phyloP scores from a whole-genome alignment of 2,888 invertebrate species.

The Galerucella calmariensis region DNA sequence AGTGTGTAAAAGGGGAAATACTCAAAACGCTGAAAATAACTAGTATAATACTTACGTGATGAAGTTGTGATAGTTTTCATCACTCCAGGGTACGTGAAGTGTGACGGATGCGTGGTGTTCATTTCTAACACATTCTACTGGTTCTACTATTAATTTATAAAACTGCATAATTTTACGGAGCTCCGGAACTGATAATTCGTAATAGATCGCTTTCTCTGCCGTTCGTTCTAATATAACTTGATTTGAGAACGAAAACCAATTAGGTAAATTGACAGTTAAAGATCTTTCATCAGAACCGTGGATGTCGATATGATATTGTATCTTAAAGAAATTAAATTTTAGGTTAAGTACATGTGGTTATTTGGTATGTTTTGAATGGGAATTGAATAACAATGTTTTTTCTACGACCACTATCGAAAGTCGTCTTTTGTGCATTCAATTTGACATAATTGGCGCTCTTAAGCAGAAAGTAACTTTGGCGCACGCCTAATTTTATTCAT shows the following conservation, averaged over 20 bases:
- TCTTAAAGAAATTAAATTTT: conserved; percentile 62
- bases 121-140: conserved; percentile 65
- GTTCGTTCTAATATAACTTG: conserved; percentile 68
- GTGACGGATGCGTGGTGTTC: conserved; percentile 71
- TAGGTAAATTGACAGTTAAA: conserved; percentile 55
- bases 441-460: too few relatives aligned
- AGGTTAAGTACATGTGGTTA: too few relatives aligned
- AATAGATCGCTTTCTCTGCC: conserved; percentile 69
- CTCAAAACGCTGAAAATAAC: not conserved
- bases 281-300: conserved; percentile 66
- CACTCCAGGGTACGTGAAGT: conserved; percentile 75
- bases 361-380: too few relatives aligned
- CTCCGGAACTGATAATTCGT: conserved; percentile 70
- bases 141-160: conserved; percentile 71
- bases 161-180: conserved; percentile 72
- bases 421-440: too few relatives aligned
- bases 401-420: too few relatives aligned
- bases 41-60: conserved; percentile 68
- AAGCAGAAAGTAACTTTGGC: too few relatives aligned
- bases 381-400: too few relatives aligned
- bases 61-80: conserved; percentile 70
- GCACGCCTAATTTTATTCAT: too few relatives aligned
- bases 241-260: conserved; percentile 56
- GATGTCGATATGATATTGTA: conserved; percentile 74
- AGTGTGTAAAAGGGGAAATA: too few relatives aligned